Percentiles rank a stretch among this genome's conserved stretches.
Evolutionary conservation across 37 sponge, comb jelly and placozoan genomes (phyloP).

Genomic region (Ephydatia muelleri): DNA sequence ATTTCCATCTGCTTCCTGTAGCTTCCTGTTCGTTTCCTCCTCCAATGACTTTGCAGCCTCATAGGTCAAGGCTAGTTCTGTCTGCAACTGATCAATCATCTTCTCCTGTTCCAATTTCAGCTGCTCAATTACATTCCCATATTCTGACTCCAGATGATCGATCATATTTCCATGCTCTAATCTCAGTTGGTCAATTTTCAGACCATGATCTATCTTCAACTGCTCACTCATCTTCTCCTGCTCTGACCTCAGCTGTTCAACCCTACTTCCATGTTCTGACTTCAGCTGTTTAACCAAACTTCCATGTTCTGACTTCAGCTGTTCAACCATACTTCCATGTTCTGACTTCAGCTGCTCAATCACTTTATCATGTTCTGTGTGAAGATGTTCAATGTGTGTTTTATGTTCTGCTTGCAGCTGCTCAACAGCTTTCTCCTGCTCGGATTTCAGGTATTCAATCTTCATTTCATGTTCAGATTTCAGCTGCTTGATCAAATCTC

Average conservation of each 20-base stretch:
- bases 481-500: background rate
- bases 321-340: background rate
- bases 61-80: background rate
- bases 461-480: background rate
- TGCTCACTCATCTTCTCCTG: background rate
- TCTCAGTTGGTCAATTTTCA: no score
- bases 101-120: no score
- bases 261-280: background rate
- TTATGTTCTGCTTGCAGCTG: background rate
- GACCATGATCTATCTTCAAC: slow-evolving; percentile 10
- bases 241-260: background rate
- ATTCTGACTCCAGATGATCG: background rate
- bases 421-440: background rate
- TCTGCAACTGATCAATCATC: background rate
- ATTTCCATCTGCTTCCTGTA: background rate
- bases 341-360: background rate
- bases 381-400: background rate
- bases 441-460: background rate
- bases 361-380: background rate
- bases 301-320: background rate
- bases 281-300: background rate
- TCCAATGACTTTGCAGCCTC: background rate
- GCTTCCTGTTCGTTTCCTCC: background rate
- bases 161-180: background rate
- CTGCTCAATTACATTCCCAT: background rate